Conservation (phyloP, 2,888 invertebrate genomes). For the Arge pagana region DNA sequence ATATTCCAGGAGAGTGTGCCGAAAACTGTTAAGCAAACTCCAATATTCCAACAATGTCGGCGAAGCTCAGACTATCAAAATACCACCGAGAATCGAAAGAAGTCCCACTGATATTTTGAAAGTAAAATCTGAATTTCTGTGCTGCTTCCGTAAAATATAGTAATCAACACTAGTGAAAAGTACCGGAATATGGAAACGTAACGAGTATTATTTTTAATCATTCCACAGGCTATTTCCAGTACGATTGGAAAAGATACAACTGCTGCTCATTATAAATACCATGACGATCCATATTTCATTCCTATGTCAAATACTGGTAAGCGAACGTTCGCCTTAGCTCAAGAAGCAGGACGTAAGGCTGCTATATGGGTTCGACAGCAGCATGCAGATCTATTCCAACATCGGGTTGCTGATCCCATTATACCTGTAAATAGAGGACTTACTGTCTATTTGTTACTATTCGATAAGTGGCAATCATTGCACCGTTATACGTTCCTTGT, state of each 20-base stretch:
- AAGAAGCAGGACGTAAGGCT: conserved; percentile 85
- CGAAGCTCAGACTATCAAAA: conserved; percentile 58
- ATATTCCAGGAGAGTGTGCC: not conserved
- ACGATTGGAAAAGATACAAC: conserved; percentile 82
- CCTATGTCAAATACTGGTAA: conserved; percentile 74
- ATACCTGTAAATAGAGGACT: conserved; percentile 58
- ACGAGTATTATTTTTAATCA: conserved; percentile 8
- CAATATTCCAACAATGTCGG: conserved; percentile 14
- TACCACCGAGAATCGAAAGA: conserved; percentile 75
- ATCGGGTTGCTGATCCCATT: conserved; percentile 68
- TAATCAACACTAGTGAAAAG: not conserved
- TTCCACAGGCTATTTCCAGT: conserved; percentile 68
- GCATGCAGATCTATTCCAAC: conserved; percentile 72
- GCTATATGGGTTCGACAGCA: conserved; percentile 82
- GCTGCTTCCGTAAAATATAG: conserved; percentile 3
- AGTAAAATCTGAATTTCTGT: conserved; percentile 48
- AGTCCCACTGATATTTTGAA: conserved; percentile 81
- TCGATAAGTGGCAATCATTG: too few relatives aligned
- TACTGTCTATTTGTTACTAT: not conserved
- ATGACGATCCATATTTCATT: conserved; percentile 88
- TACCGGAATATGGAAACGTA: not conserved
- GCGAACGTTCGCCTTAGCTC: conserved; percentile 76
- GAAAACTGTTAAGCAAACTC: conserved; percentile 9
- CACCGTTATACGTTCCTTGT: too few relatives aligned
- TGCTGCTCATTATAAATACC: conserved; percentile 87